Conservation (phyloP, 2,113 vertebrate genomes). For the Aptenodytes patagonicus region DNA sequence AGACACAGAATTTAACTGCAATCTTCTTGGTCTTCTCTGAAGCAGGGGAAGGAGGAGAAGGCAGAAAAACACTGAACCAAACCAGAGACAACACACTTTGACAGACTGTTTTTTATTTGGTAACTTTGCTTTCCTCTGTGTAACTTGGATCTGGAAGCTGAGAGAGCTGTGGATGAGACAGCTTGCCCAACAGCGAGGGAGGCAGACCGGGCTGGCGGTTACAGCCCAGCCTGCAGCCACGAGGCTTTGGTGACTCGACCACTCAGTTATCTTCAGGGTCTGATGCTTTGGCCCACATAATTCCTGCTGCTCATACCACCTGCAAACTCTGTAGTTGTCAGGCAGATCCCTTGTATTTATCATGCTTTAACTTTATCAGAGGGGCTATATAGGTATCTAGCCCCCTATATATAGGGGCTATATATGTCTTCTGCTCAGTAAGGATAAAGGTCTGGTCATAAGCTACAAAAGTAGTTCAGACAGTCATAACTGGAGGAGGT, state of each 20-base stretch:
- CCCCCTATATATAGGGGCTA: too few relatives aligned
- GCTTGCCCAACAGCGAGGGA: background rate
- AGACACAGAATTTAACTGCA: background rate
- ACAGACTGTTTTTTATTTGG: background rate
- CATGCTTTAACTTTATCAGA: background rate
- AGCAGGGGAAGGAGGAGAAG: background rate
- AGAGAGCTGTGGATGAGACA: background rate
- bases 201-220: fast-evolving
- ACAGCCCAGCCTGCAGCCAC: background rate
- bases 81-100: background rate
- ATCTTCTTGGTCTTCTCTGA: background rate
- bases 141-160: background rate
- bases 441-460: background rate
- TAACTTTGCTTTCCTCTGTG: background rate
- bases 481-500: background rate
- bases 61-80: background rate
- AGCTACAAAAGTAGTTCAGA: background rate
- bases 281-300: background rate
- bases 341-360: background rate
- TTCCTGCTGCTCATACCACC: background rate
- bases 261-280: background rate
- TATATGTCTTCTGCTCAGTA: background rate
- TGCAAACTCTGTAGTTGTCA: background rate
- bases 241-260: background rate
- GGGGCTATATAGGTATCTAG: background rate